These are phyloP conservation scores for Venustaconcha ellipsiformis DNA, from an alignment of 1,140 invertebrate species.

Conservation along the genomic window DNA sequence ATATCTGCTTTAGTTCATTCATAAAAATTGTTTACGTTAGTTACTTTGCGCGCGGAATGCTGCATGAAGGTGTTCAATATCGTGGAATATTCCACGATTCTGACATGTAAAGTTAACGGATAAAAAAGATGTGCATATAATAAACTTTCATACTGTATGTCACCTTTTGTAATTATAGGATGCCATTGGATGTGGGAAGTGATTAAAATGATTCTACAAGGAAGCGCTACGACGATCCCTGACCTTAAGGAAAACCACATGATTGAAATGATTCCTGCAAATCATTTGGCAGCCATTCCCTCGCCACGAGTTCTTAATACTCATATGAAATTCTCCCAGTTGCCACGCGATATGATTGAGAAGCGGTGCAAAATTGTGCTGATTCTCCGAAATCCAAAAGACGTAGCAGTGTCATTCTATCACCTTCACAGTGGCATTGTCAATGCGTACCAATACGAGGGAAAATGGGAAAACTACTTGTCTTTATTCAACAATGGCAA, in stretches of 20 bases:
- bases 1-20: no score
- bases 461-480: conserved; percentile 6
- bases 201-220: conserved; percentile 25
- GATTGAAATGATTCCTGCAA: conserved; percentile 22
- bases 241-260: conserved; percentile 24
- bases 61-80: no score
- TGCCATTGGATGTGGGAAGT: conserved; percentile 48
- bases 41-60: no score
- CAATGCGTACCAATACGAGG: conserved; percentile 4
- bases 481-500: conserved; percentile 6
- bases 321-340: conserved; percentile 24
- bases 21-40: no score
- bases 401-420: conserved; percentile 41
- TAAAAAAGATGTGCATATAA: no score
- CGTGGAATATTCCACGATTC: no score
- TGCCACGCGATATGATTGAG: conserved; percentile 24
- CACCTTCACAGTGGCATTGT: conserved; percentile 14
- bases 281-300: conserved; percentile 19
- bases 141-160: no score
- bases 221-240: conserved; percentile 32
- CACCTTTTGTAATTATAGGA: conserved; percentile 14
- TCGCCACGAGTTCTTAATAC: conserved; percentile 40
- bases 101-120: no score
- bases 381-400: conserved; percentile 41
- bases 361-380: conserved; percentile 29